Evolutionary conservation across 2,797 vertebrate genomes (phyloP).

Genomic region (Gymnopithys bicolor): DNA sequence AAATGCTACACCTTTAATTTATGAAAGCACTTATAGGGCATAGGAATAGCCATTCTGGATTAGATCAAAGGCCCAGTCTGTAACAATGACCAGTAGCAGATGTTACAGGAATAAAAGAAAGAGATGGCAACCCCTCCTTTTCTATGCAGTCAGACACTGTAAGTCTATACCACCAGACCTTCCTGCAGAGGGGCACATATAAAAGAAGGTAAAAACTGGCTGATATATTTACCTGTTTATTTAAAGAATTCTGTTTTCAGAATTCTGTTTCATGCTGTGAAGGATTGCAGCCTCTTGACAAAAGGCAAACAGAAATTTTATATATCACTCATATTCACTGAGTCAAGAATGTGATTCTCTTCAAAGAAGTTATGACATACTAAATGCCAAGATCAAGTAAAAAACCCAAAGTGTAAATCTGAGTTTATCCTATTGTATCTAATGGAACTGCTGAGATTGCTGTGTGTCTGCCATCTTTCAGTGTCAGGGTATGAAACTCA

Average conservation of each 20-base stretch:
- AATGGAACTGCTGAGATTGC: not conserved
- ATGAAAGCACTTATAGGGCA: not conserved
- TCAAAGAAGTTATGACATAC: not conserved
- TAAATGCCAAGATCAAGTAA: not conserved
- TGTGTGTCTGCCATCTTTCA: not conserved
- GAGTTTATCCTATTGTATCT: not conserved
- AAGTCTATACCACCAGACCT: not conserved
- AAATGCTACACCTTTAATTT: slow-evolving; percentile 21
- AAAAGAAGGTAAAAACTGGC: not conserved
- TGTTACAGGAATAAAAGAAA: not conserved
- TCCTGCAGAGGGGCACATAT: not conserved
- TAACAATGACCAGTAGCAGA: slow-evolving; percentile 49
- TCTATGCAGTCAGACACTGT: not conserved
- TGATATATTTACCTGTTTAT: not conserved
- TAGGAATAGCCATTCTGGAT: not conserved
- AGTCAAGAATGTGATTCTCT: not conserved
- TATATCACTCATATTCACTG: not conserved
- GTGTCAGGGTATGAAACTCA: not conserved
- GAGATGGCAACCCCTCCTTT: not conserved
- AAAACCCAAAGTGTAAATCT: not conserved
- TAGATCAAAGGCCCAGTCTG: slow-evolving; percentile 7
- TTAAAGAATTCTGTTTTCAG: not conserved
- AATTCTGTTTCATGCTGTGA: not conserved
- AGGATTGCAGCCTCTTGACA: not conserved
- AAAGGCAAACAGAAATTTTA: not conserved